Evolutionary conservation across 2,113 vertebrate genomes (phyloP), one percentile per base, ranked within the genome.

Genomic region (Phocoena phocoena): DNA sequence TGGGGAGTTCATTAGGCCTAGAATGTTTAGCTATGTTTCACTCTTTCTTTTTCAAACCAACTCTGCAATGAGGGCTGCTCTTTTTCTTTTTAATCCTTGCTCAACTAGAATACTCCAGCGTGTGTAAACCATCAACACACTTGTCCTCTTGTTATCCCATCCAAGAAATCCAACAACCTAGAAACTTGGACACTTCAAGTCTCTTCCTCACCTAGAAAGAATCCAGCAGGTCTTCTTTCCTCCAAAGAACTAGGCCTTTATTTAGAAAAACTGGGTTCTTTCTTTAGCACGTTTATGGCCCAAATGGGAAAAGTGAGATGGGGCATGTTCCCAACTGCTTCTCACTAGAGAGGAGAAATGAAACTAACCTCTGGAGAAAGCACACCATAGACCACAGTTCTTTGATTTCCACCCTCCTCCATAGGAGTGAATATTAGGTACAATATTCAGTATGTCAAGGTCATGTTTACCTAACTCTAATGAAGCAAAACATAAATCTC

Each of bases 401-500:
- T 96, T 90, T 97, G 97, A 96, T 92, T 97, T 95, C 68, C 88
- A 91, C 47, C 50, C 44, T 86, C 74, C 92, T 95, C 70, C 85
- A 36, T 20, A 38, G 0, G 4, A 95, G 65, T 44, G 63, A 55
- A 77, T 97, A 90, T 97, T 89, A 96, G 90, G 73, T 94, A 76
- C 20, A 65, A 82, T 88, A 98, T 95, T 94, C 98, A 98, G 63
- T 97, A 91, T 88, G 96, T 98, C 97, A 98, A 98, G 98, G 97
- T 98, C 96, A 98, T 87, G 0, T 98, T 98, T 98, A 97, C 87
- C 91, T 91, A 97, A 82, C 94, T 97, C 77, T 97, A 98, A 97
- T 95, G 92, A 98, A 98, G 95, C 65, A 97, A 96, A 94, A 77
- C 55, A 98, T 98, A 98, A 98, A 98, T 98, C 92, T 98, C 92